Base-by-base conservation (phyloP, 2,888 invertebrate species). In the Boloria selene region DNA sequence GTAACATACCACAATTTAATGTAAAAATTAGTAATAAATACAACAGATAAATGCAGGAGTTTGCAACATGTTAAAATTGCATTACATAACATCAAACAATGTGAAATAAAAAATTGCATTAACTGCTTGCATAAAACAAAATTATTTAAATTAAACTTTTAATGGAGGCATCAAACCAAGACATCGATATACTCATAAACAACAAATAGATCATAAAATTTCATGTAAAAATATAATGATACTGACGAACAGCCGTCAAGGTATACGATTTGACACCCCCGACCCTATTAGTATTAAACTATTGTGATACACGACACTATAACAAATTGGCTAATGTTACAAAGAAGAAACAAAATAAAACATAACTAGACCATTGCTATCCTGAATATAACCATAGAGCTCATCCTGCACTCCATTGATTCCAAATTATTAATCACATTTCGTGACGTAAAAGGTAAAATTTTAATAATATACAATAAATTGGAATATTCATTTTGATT, bases 1-100 rank as follows among this genome's bases (percentile, higher is more conserved):
- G 93, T 94, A 94, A 94, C 94, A 94, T 94, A 94, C 94, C 94
- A 94, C 94, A 94, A 94, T 94, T 93, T 94, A 94, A 94, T 94
- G 93, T 94, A 94, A 94, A 94, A 94, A 94, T 94, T 94, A 94
- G 94, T 94, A 94, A 94, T 92, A 94, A 94, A 93, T 93, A 93
- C 93, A 93, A 93, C 92, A 93, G 92, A 93, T 94, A 94, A 94
- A 94, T 94, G 94, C 94, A 93, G 93, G 93, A 93, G 90, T 93
- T 93, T 93, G 93, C 93, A 93, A 91, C 87, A 88, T 90, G 91
- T 88, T 87, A 90, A 88, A 88, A 90, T 91, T 92, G 93, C 93
- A 92, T 90, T 92, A 92, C 88, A 92, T 93, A 92, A 92, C 92
- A 92, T 92, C 90, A 89, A 91, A 91, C 90, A 91, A 92, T 92